Base-by-base conservation (phyloP, 1,140 invertebrate species). In the Drosophila mayri region DNA sequence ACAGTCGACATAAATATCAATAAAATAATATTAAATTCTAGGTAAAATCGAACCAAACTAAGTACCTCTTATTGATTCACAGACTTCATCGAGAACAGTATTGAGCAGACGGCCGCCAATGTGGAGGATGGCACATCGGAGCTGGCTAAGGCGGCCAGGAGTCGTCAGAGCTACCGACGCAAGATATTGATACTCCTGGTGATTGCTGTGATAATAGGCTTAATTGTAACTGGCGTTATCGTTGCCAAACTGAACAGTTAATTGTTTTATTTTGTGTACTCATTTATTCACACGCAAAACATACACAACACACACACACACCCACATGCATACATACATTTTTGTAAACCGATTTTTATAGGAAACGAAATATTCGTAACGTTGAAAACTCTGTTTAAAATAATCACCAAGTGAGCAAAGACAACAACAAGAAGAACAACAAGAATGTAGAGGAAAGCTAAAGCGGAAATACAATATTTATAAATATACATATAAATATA, bases 31-130 rank as follows among this genome's bases (percentile, higher is more conserved):
- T 35, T 63, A 28, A n/a, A 18, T 32, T 12, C 10, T 18, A 14
- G 9, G 2, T 32, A 8, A 50, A 32, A 18, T 18, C 10, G 5
- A 12, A 3, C 18, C 0, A 18, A 59, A 16, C 28, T 28, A 30
- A 57, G 38, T 11, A 12, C n/a, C 16, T 16, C 40, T 43, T 58
- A 49, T 32, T 41, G 38, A 74, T 66, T 63, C 12, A 20, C 93
- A 98, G 97, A 98, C 92, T 96, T 95, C 54, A 98, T 99, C 86
- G 98, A 98, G 93, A 96, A 95, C 79, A 96, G 96, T 93, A 96
- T 98, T 85, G 97, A 98, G 90, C 94, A 95, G 64, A 95, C 97
- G 10, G 94, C 95, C 52, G 94, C 95, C 9, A 94, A 96, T 75
- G 97, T 98, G 14, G 96, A 98, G 92, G 93, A 95, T 46, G 98